Percentiles rank a stretch among this genome's conserved stretches.
Evolutionary conservation across 2,113 vertebrate species (phyloP).

Genomic region (Erythrolamprus reginae): DNA sequence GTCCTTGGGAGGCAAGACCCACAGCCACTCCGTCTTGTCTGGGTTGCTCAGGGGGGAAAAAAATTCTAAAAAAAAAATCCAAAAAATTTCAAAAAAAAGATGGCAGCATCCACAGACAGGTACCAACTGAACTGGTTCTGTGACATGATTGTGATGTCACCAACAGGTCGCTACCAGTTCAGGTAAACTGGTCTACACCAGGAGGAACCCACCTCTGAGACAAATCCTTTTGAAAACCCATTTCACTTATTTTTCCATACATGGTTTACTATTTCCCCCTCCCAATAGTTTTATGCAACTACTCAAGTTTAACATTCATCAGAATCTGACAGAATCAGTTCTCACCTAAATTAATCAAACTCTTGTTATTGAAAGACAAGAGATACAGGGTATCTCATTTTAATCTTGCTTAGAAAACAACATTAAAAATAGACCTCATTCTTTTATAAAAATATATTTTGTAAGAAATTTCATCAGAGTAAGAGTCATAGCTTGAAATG

Average conservation of each 20-base stretch:
- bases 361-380: slow-evolving; percentile 1
- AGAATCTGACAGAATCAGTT: background rate
- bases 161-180: no score
- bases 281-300: background rate
- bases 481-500: fast-evolving
- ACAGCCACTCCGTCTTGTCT: no score
- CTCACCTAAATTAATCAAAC: slow-evolving; percentile 4
- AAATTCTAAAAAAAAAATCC: no score
- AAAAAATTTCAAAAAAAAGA: no score
- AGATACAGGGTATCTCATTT: background rate
- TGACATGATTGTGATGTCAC: no score
- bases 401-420: background rate
- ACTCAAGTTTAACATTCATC: background rate
- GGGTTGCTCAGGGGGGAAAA: no score
- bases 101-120: no score
- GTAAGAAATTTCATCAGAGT: background rate
- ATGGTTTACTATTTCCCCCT: background rate
- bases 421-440: background rate
- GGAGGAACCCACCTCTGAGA: no score
- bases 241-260: background rate
- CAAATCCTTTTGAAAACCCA: background rate
- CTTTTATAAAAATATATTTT: slow-evolving; percentile 8
- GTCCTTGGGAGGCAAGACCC: no score
- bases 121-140: no score
- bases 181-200: no score